phyloP scores from a whole-genome alignment of 2,113 vertebrate species.

The Oophaga pumilio region DNA sequence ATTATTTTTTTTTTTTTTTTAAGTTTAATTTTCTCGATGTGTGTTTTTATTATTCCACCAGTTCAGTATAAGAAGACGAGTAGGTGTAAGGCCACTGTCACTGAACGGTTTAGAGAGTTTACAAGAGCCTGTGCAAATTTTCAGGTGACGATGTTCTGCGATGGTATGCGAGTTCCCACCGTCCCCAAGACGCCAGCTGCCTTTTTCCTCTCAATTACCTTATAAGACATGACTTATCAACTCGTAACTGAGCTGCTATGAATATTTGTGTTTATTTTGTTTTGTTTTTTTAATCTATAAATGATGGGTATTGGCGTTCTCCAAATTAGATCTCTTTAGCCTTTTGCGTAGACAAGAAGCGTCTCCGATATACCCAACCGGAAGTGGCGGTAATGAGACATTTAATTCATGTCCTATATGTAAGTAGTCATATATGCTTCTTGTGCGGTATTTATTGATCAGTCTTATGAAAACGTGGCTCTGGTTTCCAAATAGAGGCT shows the following conservation, averaged over 20 bases:
- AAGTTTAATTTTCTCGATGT: not conserved
- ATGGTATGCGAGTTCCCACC: not conserved
- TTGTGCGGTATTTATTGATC: constrained; percentile 34
- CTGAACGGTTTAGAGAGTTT: constrained; percentile 11
- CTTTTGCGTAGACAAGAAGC: not conserved
- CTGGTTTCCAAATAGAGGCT: constrained; percentile 24
- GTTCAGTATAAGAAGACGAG: constrained; percentile 1
- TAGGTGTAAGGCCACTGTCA: not conserved
- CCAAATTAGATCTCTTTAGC: constrained; percentile 1
- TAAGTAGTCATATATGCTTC: constrained; percentile 22
- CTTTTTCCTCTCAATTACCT: not conserved
- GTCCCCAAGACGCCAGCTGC: not conserved
- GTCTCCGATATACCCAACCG: not conserved
- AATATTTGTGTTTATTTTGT: not conserved
- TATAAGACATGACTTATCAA: constrained; percentile 4
- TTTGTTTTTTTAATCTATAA: not conserved
- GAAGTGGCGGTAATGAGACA: not conserved
- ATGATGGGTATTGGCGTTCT: not conserved
- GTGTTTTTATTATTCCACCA: constrained; percentile 3
- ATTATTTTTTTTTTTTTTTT: not conserved
- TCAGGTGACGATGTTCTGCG: constrained; percentile 9
- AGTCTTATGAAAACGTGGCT: constrained; percentile 1
- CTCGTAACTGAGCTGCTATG: constrained; percentile 6
- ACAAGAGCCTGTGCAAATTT: constrained; percentile 4
- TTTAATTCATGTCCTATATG: not conserved